phyloP scores from a whole-genome alignment of 2,888 invertebrate genomes.

The Parnassius mnemosyne region DNA sequence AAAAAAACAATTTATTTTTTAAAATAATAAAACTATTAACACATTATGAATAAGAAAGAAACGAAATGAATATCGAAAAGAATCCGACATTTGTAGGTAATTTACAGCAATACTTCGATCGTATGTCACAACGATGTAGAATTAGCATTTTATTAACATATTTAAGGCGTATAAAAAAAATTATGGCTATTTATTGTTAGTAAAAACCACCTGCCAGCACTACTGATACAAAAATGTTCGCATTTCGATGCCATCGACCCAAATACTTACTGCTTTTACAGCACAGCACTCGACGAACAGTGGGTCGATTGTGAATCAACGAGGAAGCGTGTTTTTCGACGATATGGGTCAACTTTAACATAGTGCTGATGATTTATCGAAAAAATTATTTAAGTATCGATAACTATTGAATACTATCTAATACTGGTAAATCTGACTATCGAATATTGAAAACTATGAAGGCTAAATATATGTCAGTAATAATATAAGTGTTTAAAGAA shows the following conservation, averaged over 20 bases:
- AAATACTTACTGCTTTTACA: slow-evolving; percentile 53
- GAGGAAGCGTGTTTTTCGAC: slow-evolving; percentile 64
- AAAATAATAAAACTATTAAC: neutral
- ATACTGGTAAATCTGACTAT: too few species aligned
- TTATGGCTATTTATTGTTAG: slow-evolving; percentile 22
- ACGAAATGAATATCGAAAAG: slow-evolving; percentile 4
- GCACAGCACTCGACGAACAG: slow-evolving; percentile 49
- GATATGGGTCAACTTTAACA: slow-evolving; percentile 64
- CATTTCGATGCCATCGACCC: slow-evolving; percentile 55
- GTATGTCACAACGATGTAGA: slow-evolving; percentile 21
- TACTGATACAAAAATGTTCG: slow-evolving; percentile 35
- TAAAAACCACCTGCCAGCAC: slow-evolving; percentile 27
- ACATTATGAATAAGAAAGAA: neutral
- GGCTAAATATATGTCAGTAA: too few species aligned
- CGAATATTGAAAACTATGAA: too few species aligned
- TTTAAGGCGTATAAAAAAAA: slow-evolving; percentile 15
- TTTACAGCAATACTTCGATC: slow-evolving; percentile 9
- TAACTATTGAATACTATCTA: too few species aligned
- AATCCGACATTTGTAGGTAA: slow-evolving; percentile 1
- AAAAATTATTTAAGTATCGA: too few species aligned
- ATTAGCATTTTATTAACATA: slow-evolving; percentile 26
- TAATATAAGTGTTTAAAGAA: too few species aligned
- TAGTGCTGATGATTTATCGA: slow-evolving; percentile 50
- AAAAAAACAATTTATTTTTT: too few species aligned
- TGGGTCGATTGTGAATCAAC: slow-evolving; percentile 61